A percentile compares a stretch with the other conserved stretches of the same genome.
These are phyloP conservation scores for Larimichthys crocea DNA, from an alignment of 2,113 vertebrate species.

Conservation along the genomic window DNA sequence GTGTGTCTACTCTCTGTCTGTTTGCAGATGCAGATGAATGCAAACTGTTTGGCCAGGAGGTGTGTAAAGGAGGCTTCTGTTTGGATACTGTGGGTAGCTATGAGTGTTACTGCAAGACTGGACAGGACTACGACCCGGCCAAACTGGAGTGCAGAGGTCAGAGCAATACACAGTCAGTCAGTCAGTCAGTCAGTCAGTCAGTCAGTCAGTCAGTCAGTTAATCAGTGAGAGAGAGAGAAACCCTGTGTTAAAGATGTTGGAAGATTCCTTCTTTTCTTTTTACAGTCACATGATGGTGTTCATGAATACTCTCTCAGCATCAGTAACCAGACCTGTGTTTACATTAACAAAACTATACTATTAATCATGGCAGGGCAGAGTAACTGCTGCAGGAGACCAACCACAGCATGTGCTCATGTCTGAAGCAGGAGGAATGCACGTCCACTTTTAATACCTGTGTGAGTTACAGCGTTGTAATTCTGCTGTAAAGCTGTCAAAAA, in stretches of 20 bases:
- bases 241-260: neutral
- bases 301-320: no score
- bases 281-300: no score
- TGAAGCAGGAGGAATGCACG: no score
- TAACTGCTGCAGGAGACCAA: no score
- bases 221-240: neutral
- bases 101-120: constrained; percentile 96
- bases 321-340: no score
- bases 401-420: no score
- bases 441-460: neutral
- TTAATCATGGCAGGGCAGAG: neutral
- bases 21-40: constrained; percentile 95
- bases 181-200: neutral
- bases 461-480: neutral
- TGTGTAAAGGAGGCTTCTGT: constrained; percentile 97
- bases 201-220: no score
- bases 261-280: neutral
- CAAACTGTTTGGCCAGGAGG: constrained; percentile 91
- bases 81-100: constrained; percentile 89
- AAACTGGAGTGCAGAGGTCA: constrained; percentile 95
- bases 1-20: constrained; percentile 23
- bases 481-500: neutral
- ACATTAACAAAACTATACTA: neutral
- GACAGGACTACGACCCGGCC: constrained; percentile 92
- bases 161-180: constrained; percentile 30